Conservation (phyloP, 2,113 vertebrate genomes). For the Larimichthys crocea region DNA sequence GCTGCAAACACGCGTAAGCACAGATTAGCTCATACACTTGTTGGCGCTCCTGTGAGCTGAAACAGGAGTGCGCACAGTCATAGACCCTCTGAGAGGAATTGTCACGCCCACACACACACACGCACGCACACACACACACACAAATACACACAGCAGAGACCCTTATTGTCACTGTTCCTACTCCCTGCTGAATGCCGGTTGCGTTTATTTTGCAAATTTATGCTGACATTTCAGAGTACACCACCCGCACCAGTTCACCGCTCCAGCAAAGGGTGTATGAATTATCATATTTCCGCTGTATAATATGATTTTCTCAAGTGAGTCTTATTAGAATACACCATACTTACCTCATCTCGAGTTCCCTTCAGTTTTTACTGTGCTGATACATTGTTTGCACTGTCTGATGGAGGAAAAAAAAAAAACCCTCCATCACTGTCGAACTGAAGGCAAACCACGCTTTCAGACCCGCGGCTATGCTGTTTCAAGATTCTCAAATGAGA, state of each 20-base stretch:
- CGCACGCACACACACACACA: conserved; percentile 39
- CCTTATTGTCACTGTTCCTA: conserved; percentile 76
- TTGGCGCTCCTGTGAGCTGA: conserved; percentile 54
- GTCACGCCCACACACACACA: conserved; percentile 34
- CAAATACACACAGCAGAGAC: conserved; percentile 54
- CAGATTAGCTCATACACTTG: conserved; percentile 62
- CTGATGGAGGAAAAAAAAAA: conserved; percentile 48
- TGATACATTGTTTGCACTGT: conserved; percentile 71
- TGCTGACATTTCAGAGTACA: conserved; percentile 87
- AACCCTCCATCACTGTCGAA: conserved; percentile 67
- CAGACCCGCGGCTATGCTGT: conserved; percentile 54
- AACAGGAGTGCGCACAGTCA: conserved; percentile 36
- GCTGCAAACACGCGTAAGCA: conserved; percentile 19
- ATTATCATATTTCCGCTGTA: conserved; percentile 85
- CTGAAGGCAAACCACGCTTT: conserved; percentile 39
- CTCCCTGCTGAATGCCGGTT: conserved; percentile 80
- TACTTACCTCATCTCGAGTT: conserved; percentile 59
- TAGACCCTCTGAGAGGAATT: conserved; percentile 40
- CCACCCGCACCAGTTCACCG: conserved; percentile 81
- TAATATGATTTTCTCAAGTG: conserved; percentile 85
- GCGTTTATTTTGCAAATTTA: conserved; percentile 88
- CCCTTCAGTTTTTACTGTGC: conserved; percentile 49
- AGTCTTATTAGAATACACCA: conserved; percentile 77
- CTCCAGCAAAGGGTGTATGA: conserved; percentile 81
- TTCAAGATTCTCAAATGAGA: conserved; percentile 66